A percentile compares a stretch with the other conserved stretches of the same genome.
Evolutionary conservation across 1,140 invertebrate species (phyloP).

Genomic region (Ridgeia piscesae): DNA sequence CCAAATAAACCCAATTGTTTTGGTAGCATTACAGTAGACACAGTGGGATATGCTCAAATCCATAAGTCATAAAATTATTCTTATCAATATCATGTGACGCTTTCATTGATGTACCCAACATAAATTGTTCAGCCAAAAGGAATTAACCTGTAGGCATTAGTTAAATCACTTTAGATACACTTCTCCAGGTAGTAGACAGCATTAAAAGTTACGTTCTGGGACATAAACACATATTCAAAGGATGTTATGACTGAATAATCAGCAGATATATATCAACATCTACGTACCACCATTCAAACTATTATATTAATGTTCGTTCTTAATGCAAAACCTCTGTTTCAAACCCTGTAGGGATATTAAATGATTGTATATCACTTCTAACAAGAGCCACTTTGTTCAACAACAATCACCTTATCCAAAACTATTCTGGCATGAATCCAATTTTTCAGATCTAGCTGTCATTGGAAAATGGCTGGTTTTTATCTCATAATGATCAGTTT

Average conservation of each 20-base stretch:
- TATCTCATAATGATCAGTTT: no score
- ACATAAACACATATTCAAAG: not conserved
- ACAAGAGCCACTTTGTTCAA: not conserved
- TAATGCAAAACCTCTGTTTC: not conserved
- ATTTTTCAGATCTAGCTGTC: not conserved
- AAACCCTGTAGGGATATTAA: not conserved
- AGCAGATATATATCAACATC: not conserved
- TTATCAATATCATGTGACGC: no score
- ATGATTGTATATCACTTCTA: not conserved
- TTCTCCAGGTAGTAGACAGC: not conserved
- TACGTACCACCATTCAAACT: not conserved
- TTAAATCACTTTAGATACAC: not conserved
- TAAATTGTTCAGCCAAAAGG: no score
- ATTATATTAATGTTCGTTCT: not conserved
- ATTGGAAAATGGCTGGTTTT: not conserved
- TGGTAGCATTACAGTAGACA: not conserved
- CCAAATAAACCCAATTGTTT: not conserved
- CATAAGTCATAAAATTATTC: not conserved
- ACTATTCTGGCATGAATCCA: not conserved
- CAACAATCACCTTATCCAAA: not conserved
- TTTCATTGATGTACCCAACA: no score
- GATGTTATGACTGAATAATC: not conserved
- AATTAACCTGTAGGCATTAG: not conserved
- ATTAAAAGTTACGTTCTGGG: not conserved
- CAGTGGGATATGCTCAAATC: not conserved